phyloP scores from a whole-genome alignment of 2,113 vertebrate genomes.

The Murina feae region DNA sequence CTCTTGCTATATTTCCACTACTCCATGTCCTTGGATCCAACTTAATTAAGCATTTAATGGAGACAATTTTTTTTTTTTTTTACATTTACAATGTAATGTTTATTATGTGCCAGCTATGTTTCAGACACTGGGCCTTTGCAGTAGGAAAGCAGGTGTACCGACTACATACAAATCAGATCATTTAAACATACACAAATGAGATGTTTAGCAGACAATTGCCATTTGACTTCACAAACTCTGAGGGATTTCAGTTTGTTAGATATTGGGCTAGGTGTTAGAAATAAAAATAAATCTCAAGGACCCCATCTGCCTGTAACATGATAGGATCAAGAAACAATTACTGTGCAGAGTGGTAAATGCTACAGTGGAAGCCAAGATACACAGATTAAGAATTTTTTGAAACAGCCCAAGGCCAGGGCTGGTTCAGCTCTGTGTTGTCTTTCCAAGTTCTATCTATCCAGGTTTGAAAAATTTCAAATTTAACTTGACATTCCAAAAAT shows the following conservation, averaged over 20 bases:
- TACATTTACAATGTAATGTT: neutral
- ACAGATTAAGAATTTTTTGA: neutral
- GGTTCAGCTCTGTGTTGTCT: neutral
- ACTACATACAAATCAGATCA: neutral
- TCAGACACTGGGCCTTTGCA: neutral
- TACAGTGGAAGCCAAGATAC: neutral
- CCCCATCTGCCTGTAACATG: neutral
- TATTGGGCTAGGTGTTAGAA: neutral
- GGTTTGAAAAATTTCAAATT: conserved; percentile 12
- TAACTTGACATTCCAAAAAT: conserved; percentile 2
- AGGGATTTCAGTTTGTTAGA: neutral
- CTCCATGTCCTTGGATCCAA: neutral
- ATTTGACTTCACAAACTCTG: neutral
- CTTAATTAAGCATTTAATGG: neutral
- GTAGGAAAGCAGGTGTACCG: neutral
- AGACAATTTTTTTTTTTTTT: neutral
- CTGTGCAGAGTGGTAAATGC: neutral
- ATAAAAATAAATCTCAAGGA: neutral
- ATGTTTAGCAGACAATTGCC: neutral
- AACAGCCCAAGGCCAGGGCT: neutral
- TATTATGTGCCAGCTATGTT: neutral
- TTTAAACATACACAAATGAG: conserved; percentile 16
- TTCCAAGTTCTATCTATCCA: neutral
- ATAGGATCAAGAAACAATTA: neutral
- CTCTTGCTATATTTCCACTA: neutral